Percentiles rank a stretch among this genome's conserved stretches.
Evolutionary conservation across 2,888 invertebrate species (phyloP).

Genomic region (Strigamia crassipes): DNA sequence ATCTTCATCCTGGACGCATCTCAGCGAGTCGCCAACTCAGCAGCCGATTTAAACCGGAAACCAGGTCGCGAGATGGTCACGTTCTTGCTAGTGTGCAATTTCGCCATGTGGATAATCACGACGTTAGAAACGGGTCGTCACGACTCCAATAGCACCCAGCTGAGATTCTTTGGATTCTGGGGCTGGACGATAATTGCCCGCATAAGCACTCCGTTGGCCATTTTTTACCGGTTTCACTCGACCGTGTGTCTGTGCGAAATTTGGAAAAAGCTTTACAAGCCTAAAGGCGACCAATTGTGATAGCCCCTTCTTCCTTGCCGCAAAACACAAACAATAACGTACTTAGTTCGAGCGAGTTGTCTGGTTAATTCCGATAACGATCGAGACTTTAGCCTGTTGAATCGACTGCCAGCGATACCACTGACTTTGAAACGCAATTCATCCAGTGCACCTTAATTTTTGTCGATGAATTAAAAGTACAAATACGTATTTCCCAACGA

Average conservation of each 20-base stretch:
- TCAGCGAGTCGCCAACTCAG: slow-evolving; percentile 77
- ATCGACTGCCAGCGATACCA: too few relatives aligned
- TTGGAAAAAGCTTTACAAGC: slow-evolving; percentile 73
- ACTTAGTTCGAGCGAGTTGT: too few relatives aligned
- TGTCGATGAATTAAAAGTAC: too few relatives aligned
- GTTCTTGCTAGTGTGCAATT: slow-evolving; percentile 67
- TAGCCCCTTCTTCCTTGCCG: neutral
- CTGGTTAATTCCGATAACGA: too few relatives aligned
- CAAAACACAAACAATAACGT: neutral
- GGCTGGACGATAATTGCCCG: slow-evolving; percentile 97
- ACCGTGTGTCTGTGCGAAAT: slow-evolving; percentile 94
- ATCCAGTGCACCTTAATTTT: too few relatives aligned
- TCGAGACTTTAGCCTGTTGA: too few relatives aligned
- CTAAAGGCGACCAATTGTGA: neutral
- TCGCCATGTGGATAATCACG: slow-evolving; percentile 63
- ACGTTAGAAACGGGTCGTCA: slow-evolving; percentile 88
- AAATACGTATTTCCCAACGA: too few relatives aligned
- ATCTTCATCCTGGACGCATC: slow-evolving; percentile 78
- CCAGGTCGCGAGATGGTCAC: slow-evolving; percentile 93
- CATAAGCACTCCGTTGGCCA: slow-evolving; percentile 89
- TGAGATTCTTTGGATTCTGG: slow-evolving; percentile 90
- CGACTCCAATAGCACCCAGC: slow-evolving; percentile 87
- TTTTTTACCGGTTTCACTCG: slow-evolving; percentile 92
- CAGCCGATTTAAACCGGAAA: slow-evolving; percentile 80
- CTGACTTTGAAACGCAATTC: too few relatives aligned